Percentiles rank a stretch among this genome's conserved stretches.
phyloP scores from a whole-genome alignment of 2,888 invertebrate genomes.

The Torymus auratus region DNA sequence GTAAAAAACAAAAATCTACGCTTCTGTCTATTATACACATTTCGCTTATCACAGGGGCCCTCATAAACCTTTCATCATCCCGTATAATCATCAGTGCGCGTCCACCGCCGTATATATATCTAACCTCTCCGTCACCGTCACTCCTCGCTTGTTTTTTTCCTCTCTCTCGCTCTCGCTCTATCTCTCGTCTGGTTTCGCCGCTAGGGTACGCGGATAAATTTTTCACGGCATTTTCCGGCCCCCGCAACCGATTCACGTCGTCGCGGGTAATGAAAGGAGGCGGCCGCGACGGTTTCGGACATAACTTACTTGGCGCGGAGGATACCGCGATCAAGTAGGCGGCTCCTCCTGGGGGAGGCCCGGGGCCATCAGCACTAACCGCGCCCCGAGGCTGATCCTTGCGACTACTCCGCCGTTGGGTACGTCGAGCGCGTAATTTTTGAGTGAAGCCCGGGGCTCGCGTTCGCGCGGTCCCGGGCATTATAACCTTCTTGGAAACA shows the following conservation, averaged over 20 bases:
- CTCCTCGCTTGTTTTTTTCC: background rate
- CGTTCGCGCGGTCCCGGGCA: constrained; percentile 81
- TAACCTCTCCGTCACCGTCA: background rate
- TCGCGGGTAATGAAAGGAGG: constrained; percentile 43
- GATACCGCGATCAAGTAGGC: constrained; percentile 84
- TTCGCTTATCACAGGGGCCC: too few species aligned
- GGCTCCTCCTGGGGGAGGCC: constrained; percentile 82
- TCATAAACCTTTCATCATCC: too few species aligned
- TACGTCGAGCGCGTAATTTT: constrained; percentile 82
- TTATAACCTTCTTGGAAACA: background rate
- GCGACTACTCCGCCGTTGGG: constrained; percentile 80
- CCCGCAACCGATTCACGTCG: constrained; percentile 15
- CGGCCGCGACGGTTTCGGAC: constrained; percentile 11
- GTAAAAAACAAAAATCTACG: too few species aligned
- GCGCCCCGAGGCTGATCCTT: constrained; percentile 79
- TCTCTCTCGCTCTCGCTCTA: background rate
- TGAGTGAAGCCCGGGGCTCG: constrained; percentile 80
- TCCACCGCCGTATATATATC: too few species aligned
- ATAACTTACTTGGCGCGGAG: constrained; percentile 87
- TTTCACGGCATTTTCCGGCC: constrained; percentile 29
- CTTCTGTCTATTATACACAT: too few species aligned
- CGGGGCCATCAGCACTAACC: constrained; percentile 81
- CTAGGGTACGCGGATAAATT: constrained; percentile 53
- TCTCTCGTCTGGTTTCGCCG: constrained; percentile 13
- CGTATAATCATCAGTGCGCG: too few species aligned